Evolutionary conservation across 2,888 invertebrate genomes (phyloP).

Genomic region (Netelia melanura): DNA sequence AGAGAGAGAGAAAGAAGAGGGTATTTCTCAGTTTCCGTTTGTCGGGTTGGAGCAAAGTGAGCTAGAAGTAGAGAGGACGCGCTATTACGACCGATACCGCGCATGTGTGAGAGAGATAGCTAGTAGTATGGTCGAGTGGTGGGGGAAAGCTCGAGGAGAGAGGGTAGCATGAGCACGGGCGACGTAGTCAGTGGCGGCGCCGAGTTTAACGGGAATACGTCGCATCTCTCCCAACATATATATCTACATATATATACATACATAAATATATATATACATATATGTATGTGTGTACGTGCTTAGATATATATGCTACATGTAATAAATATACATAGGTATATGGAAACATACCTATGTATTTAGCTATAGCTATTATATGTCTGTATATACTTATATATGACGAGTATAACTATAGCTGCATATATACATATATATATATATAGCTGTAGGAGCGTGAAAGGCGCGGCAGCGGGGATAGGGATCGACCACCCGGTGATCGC

Average conservation of each 20-base stretch:
- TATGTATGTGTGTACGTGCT: slow-evolving; percentile 10
- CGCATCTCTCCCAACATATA: slow-evolving; percentile 44
- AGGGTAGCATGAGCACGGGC: slow-evolving; percentile 47
- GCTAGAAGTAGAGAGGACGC: slow-evolving; percentile 24
- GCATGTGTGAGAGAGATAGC: not conserved
- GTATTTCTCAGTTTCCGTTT: slow-evolving; percentile 6
- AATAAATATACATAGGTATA: not conserved
- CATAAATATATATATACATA: not conserved
- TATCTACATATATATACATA: not conserved
- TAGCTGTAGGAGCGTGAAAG: slow-evolving; percentile 47
- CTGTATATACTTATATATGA: slow-evolving; percentile 2
- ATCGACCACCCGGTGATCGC: slow-evolving; percentile 57
- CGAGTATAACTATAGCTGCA: slow-evolving; percentile 20
- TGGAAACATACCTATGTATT: slow-evolving; percentile 1
- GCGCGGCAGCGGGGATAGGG: slow-evolving; percentile 44
- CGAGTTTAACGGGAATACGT: slow-evolving; percentile 67
- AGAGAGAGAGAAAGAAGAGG: slow-evolving; percentile 29
- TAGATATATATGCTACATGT: not conserved
- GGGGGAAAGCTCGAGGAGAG: slow-evolving; percentile 31
- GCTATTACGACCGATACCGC: not conserved
- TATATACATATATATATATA: not conserved
- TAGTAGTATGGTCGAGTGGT: not conserved
- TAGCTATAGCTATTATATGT: too few relatives aligned
- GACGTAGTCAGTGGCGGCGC: slow-evolving; percentile 63
- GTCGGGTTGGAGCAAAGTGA: slow-evolving; percentile 26